Evolutionary conservation across 2,113 vertebrate species (phyloP).

Genomic region (Dicaeum eximium): DNA sequence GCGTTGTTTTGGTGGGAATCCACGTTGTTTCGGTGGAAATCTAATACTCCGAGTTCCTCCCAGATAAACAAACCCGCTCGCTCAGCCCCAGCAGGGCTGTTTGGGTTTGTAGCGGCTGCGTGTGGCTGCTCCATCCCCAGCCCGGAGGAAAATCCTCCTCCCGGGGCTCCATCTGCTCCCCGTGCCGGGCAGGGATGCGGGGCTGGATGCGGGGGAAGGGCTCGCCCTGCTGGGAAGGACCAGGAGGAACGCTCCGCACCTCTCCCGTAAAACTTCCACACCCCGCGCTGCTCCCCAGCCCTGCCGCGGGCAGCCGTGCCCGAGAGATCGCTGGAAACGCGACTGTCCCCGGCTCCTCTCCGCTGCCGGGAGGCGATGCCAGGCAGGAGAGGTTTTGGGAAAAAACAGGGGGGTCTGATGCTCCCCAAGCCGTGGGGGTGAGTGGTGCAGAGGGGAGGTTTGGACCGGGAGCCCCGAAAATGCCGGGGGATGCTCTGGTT

Average conservation of each 20-base stretch:
- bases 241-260: background rate
- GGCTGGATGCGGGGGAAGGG: background rate
- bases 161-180: slow-evolving; percentile 8
- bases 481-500: background rate
- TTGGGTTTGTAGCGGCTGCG: slow-evolving; percentile 23
- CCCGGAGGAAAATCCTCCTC: slow-evolving; percentile 37
- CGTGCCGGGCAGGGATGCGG: background rate
- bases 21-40: slow-evolving; percentile 54
- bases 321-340: background rate
- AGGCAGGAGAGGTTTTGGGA: background rate
- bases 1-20: slow-evolving; percentile 55
- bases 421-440: background rate
- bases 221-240: background rate
- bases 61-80: slow-evolving; percentile 58
- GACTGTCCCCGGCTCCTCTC: background rate
- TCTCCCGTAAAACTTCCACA: background rate
- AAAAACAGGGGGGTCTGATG: fast-evolving
- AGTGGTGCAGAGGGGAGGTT: background rate
- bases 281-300: background rate
- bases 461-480: background rate
- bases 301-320: background rate
- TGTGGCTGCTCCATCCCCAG: slow-evolving; percentile 13
- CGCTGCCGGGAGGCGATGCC: background rate
- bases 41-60: slow-evolving; percentile 44
- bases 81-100: slow-evolving; percentile 46